Evolutionary conservation across 64 coral and sea anemone genomes (phyloP).

Genomic region (Dendrophyllia cribrosa): DNA sequence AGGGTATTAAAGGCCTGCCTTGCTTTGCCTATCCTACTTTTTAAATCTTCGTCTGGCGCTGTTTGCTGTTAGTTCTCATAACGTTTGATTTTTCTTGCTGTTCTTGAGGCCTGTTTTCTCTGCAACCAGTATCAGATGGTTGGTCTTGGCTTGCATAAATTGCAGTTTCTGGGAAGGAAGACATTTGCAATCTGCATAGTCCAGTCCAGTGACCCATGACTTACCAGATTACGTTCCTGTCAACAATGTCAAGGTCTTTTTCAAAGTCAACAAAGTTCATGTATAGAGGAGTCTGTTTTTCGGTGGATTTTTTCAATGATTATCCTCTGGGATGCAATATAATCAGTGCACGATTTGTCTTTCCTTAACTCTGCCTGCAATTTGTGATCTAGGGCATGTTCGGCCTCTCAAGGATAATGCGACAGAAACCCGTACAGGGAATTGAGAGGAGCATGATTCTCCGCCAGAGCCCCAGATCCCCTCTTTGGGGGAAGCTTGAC

Average conservation of each 20-base stretch:
- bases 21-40: no score
- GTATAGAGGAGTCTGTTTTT: constrained; percentile 12
- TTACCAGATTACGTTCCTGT: neutral
- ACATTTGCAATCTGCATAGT: constrained; percentile 20
- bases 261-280: constrained; percentile 13
- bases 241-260: constrained; percentile 42
- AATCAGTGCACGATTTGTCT: constrained; percentile 24
- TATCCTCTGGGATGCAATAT: neutral
- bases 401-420: constrained; percentile 18
- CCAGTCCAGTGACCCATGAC: constrained; percentile 28
- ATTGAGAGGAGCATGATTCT: constrained; percentile 34
- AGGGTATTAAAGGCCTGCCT: no score
- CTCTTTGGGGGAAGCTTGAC: no score
- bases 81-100: constrained; percentile 14
- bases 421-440: constrained; percentile 10
- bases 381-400: neutral
- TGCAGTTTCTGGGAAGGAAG: constrained; percentile 18
- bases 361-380: constrained; percentile 2
- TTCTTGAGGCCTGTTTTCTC: constrained; percentile 3
- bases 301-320: constrained; percentile 1
- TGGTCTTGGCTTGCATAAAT: constrained; percentile 52
- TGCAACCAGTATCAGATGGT: neutral
- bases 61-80: no score
- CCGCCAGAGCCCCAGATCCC: no score
- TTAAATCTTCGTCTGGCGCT: no score